Percentiles rank a stretch among this genome's conserved stretches.
These are phyloP conservation scores for Macroglossus sobrinus DNA, from an alignment of 2,113 vertebrate genomes.

Conservation along the genomic window DNA sequence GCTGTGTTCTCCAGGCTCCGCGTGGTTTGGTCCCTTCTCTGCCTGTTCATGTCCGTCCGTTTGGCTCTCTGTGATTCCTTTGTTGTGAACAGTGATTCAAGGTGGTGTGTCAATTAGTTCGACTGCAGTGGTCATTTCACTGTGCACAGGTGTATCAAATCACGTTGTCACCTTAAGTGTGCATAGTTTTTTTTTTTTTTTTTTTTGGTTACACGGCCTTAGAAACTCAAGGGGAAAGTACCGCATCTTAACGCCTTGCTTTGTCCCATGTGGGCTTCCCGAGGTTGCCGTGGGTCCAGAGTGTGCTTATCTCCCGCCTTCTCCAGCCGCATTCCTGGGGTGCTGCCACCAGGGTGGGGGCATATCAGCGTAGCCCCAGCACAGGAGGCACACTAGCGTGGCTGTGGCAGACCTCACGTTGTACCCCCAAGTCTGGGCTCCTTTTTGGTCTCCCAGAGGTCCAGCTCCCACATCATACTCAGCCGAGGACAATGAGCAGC, in stretches of 20 bases:
- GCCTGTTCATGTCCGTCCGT: neutral
- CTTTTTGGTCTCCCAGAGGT: neutral
- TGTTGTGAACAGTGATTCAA: neutral
- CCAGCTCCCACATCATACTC: neutral
- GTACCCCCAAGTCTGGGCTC: neutral
- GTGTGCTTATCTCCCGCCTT: neutral
- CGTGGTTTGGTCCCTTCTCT: neutral
- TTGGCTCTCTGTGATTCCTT: neutral
- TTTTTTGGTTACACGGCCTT: neutral
- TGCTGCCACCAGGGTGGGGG: neutral
- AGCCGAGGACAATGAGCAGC: neutral
- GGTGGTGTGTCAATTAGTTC: neutral
- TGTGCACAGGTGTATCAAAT: neutral
- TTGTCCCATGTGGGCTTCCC: neutral
- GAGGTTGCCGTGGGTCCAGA: neutral
- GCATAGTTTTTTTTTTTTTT: neutral
- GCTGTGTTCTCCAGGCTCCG: neutral
- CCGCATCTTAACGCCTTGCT: neutral
- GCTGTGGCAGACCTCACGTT: neutral
- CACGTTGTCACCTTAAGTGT: neutral
- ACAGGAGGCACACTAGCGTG: rapidly evolving
- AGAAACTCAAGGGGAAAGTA: neutral
- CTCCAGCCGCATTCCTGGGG: neutral
- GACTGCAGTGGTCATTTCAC: neutral
- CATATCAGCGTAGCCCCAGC: too few relatives aligned